Evolutionary conservation across 2,797 vertebrate species (phyloP), one percentile per base, ranked within the genome.

Genomic region (Acrocephalus scirpaceus): DNA sequence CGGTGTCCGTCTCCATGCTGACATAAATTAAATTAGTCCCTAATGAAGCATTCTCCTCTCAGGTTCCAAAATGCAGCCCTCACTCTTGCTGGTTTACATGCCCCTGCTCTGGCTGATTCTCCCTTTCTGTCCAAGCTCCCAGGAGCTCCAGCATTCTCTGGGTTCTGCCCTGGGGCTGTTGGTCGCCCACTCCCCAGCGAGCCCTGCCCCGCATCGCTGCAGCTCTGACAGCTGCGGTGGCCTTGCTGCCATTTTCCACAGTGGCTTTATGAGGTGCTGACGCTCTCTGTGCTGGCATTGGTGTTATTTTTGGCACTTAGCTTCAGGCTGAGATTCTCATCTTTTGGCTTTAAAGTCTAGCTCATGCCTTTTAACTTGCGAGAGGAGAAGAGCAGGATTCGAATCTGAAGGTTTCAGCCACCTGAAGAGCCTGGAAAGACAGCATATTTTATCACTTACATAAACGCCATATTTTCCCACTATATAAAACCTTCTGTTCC

Each of bases 251-350:
- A 0, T 82, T 90, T 91, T 79, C 83, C 50, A 90, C 36, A 13
- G 62, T 50, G 90, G 45, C 77, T 94, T 89, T 71, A 15, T 36
- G 84, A 93, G 65, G 65, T 93, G 84, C 78, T 89, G 58, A 70
- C 0, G 14, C 61, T 94, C 65, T 65, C 75, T 62, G 50, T 85
- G 66, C 72, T 2, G 13, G 69, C 76, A 80, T 6, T 7, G 2
- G 50, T 93, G 92, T 91, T 96, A 94, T 91, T 96, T 96, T 93
- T 88, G 95, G 85, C 78, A 61, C 69, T 95, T 74, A 78, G 87
- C 96, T 96, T 95, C 13, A 0, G 91, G 82, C 91, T 93, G 82
- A 95, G 79, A 77, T 91, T 92, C 72, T 94, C 90, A 87, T 94
- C 84, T 96, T 94, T 94, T 94, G 95, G 72, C 90, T 95, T 89